A percentile compares a stretch with the other conserved stretches of the same genome.
These are phyloP conservation scores for Tridacna gigas DNA, from an alignment of 2,888 invertebrate genomes.

Conservation along the genomic window DNA sequence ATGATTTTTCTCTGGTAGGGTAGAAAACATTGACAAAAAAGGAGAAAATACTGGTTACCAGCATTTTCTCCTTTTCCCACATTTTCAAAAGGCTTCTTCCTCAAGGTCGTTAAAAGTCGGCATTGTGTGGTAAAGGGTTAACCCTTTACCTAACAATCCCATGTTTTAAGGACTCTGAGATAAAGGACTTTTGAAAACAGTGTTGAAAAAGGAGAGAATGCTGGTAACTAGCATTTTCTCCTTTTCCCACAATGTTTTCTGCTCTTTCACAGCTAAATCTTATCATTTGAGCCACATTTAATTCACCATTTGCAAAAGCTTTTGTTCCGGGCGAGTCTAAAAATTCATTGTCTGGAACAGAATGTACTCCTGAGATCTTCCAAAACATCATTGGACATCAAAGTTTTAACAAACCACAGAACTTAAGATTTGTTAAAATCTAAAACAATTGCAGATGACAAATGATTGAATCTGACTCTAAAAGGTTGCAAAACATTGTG, in stretches of 20 bases:
- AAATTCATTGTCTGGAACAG: too few relatives aligned
- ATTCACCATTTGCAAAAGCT: too few relatives aligned
- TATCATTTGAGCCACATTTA: too few relatives aligned
- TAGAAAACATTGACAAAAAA: not conserved
- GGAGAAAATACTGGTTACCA: not conserved
- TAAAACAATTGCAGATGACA: too few relatives aligned
- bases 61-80: conserved; percentile 9
- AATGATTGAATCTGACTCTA: too few relatives aligned
- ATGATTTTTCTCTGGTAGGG: too few relatives aligned
- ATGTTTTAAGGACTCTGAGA: not conserved
- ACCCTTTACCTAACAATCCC: not conserved
- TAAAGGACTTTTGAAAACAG: not conserved
- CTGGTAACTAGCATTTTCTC: not conserved
- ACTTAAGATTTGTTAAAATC: too few relatives aligned
- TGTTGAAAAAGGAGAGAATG: not conserved
- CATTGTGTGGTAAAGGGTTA: not conserved
- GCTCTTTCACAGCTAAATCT: too few relatives aligned
- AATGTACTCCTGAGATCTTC: too few relatives aligned
- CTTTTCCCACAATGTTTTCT: not conserved
- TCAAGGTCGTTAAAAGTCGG: not conserved
- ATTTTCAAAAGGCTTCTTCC: not conserved
- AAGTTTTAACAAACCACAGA: too few relatives aligned
- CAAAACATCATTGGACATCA: too few relatives aligned
- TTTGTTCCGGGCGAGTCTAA: too few relatives aligned
- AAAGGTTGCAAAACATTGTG: not conserved